Base-by-base conservation (phyloP, 2,797 vertebrate species). In the Apogon talboti region DNA sequence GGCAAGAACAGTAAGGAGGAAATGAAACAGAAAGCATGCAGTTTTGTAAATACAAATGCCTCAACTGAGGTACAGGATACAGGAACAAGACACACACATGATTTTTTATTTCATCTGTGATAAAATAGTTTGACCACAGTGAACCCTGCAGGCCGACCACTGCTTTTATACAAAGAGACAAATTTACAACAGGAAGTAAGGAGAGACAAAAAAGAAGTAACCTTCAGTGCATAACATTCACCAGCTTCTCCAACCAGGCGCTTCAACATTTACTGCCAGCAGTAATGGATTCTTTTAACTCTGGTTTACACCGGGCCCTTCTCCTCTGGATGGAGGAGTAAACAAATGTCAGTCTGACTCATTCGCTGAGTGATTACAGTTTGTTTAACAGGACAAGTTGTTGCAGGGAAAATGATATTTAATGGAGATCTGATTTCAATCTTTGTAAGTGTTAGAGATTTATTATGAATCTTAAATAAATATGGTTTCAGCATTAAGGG, bases 231-330 rank as follows among this genome's bases (percentile, higher is more conserved):
- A 3, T 16, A 47, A 48, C 66, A 46, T 83, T 86, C 66, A 78
- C 63, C 57, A 0, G 1, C 67, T 74, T 64, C 51, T 83, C 69
- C 51, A 47, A 63, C 52, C 30, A 37, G 60, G 52, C 42, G 6
- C 51, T 67, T 51, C 66, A 52, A 66, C 49, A 44, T 77, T 79
- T 67, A 83, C 70, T 11, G 59, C 68, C 3, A 2, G 64, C 54
- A 6, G 74, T 75, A 84, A 88, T 72, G 63, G 78, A 83, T 84
- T 82, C 78, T 54, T 71, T 76, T 76, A 76, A 81, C 69, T 61
- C 61, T 28, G 4, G 19, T 79, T 85, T 84, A 71, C 48, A 64
- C 10, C 15, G 44, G 70, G 61, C 41, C 59, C 49, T 59, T 65
- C 63, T 62, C 24, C 45, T 40, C 54, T 53, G 72, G 59, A 40